Percentiles rank a stretch among this genome's conserved stretches.
Conservation (phyloP, 2,888 invertebrate genomes). For the Pristionchus mayeri region DNA sequence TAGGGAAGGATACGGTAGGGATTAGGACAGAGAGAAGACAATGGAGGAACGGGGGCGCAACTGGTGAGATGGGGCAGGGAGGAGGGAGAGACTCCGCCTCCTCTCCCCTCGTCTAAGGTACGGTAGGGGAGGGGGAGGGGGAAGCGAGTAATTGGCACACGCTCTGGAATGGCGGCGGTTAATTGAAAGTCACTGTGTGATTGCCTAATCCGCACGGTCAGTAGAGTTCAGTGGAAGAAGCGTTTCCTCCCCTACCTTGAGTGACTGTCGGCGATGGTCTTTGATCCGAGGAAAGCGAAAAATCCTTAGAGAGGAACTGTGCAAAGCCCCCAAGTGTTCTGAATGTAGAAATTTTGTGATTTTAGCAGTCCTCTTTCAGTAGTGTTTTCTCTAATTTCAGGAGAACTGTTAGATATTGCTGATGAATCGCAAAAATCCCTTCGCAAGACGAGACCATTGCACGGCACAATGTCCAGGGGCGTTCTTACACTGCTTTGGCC, state of each 20-base stretch:
- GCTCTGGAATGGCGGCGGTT: conserved; percentile 51
- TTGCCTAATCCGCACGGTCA: conserved; percentile 30
- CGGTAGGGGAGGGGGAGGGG: conserved; percentile 11
- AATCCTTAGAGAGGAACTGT: background rate
- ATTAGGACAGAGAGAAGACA: background rate
- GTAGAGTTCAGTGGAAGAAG: background rate
- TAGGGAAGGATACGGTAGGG: background rate
- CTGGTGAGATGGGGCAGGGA: background rate
- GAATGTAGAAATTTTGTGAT: background rate
- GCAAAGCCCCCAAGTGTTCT: too few relatives aligned
- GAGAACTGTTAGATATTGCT: background rate
- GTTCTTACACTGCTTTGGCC: too few relatives aligned
- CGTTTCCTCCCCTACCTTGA: background rate
- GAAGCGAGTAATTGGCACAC: conserved; percentile 39
- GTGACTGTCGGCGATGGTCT: background rate
- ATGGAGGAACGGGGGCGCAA: background rate
- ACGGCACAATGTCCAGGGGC: too few relatives aligned
- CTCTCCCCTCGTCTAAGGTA: background rate
- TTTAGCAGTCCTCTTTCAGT: background rate
- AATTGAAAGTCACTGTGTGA: conserved; percentile 42
- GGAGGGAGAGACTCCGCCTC: background rate
- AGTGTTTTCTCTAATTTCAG: too few relatives aligned
- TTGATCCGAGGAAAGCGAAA: background rate
- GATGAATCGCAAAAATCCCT: too few relatives aligned
- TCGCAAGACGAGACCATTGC: too few relatives aligned